Percentiles rank a stretch among this genome's conserved stretches.
These are phyloP conservation scores for Sinotaia quadrata DNA, from an alignment of 2,888 invertebrate genomes.

Conservation along the genomic window DNA sequence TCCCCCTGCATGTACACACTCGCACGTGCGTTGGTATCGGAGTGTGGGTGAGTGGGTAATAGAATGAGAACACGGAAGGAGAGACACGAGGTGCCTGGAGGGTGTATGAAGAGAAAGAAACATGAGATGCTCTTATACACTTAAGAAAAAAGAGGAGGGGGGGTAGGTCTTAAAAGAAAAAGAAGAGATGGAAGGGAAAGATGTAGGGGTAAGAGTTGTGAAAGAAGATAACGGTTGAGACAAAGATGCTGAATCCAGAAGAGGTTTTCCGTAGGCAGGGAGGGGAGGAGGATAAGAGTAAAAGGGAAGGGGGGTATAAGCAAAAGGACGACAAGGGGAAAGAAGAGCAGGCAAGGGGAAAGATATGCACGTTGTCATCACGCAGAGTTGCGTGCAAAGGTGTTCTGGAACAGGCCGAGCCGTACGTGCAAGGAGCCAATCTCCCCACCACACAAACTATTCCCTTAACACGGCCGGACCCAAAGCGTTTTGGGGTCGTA, in stretches of 20 bases:
- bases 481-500: conserved; percentile 6
- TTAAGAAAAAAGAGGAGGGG: not conserved
- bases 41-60: not conserved
- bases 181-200: not conserved
- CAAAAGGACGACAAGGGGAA: not conserved
- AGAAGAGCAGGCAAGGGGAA: not conserved
- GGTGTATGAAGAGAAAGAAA: too few species aligned
- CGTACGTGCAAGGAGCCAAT: conserved; percentile 28
- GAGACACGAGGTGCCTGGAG: too few species aligned
- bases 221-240: not conserved
- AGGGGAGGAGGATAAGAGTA: not conserved
- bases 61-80: not conserved
- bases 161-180: not conserved
- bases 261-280: not conserved
- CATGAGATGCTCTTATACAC: too few species aligned
- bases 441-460: conserved; percentile 11
- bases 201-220: not conserved
- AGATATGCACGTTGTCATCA: conserved; percentile 29
- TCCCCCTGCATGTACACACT: conserved; percentile 19
- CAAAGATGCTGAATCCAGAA: not conserved
- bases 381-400: conserved; percentile 23
- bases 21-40: not conserved
- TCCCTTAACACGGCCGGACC: conserved; percentile 13
- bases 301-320: not conserved
- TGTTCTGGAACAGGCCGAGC: conserved; percentile 6